Evolutionary conservation across 2,888 invertebrate genomes (phyloP), one percentile per base, ranked within the genome.

Genomic region (Thysanoteuthis rhombus): DNA sequence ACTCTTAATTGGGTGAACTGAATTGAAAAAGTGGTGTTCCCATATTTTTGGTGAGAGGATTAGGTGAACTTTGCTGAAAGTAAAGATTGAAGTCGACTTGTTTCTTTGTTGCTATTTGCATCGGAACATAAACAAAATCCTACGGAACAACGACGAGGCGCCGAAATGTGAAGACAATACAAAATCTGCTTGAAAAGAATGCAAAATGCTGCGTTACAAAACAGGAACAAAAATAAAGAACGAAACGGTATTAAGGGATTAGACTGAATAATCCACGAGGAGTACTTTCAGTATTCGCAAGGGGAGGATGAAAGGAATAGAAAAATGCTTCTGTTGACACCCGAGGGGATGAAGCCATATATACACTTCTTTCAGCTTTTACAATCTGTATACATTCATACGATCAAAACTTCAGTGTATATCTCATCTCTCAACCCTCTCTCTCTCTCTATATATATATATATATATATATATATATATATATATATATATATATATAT

Each of bases 401-500:
- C 42, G 42, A 42, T 8, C 3, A 8, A 42, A 42, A 42, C 1
- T 42, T 2, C 42, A 42, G 42, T 42, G 42, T 16, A 6, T 42
- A 5, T 19, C n/a, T n/a, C 10, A 8, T 75, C n/a, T 75, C 75
- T n/a, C 10, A 8, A n/a, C n/a, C n/a, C 75, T 75, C n/a, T n/a
- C n/a, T 75, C n/a, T n/a, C 75, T 75, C 32, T n/a, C 8, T 2
- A 42, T 2, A 42, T 2, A 42, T 2, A 42, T 42, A 42, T 4
- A 42, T 42, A 42, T 42, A 42, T 42, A 58, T 58, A 58, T 25
- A 58, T 58, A 58, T 25, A 58, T 25, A 75, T n/a, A 75, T n/a
- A 75, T n/a, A 75, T n/a, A 75, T 75, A 75, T 75, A n/a, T n/a
- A 75, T 75, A 75, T 75, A 75, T 75, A n/a, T 75, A n/a, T 75